Evolutionary conservation across 2,888 invertebrate species (phyloP), one percentile per base, ranked within the genome.

Genomic region (Clepsis dumicolana): DNA sequence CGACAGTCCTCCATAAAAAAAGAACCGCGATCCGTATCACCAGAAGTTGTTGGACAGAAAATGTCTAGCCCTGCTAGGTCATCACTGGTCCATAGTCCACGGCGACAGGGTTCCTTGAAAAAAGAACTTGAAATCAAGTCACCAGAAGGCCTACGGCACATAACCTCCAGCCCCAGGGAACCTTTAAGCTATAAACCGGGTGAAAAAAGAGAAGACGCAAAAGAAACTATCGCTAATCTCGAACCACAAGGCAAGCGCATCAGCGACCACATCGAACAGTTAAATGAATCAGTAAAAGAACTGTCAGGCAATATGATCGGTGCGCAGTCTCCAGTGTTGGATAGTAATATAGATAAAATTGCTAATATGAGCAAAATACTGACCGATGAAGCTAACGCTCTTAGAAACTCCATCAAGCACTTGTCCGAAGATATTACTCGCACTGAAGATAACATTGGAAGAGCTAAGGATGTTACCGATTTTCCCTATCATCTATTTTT

Each of bases 401-500:
- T 93, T 62, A 83, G 87, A 68, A 76, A 87, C 41, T 92, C 93
- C 0, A 91, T 93, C 63, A 91, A 85, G 74, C 79, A 77, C 72
- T 79, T 93, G 57, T 83, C 89, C 24, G 79, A 83, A 44, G 91
- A 92, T 69, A 87, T 92, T 52, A 82, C 76, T 29, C 80, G 78
- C 18, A 89, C 90, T 2, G 91, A 91, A 81, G 77, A 84, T 71
- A 85, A 86, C 54, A 70, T 88, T 12, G 73, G 74, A 1, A 64
- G 71, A 29, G 71, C 61, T 14, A 85, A 87, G 72, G 86, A 89
- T 38, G 80, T 85, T 0, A 62, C 56, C 4, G 85, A 87, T 74
- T 91, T 90, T 72, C 93, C 93, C 1, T 92, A 93, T 74, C 93
- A 93, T 67, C 79, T 93, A 25, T 93, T 93, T 74, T 79, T 93